Evolutionary conservation across 2,888 invertebrate species (phyloP), one percentile per base, ranked within the genome.

Genomic region (Eucriotettix oculatus): DNA sequence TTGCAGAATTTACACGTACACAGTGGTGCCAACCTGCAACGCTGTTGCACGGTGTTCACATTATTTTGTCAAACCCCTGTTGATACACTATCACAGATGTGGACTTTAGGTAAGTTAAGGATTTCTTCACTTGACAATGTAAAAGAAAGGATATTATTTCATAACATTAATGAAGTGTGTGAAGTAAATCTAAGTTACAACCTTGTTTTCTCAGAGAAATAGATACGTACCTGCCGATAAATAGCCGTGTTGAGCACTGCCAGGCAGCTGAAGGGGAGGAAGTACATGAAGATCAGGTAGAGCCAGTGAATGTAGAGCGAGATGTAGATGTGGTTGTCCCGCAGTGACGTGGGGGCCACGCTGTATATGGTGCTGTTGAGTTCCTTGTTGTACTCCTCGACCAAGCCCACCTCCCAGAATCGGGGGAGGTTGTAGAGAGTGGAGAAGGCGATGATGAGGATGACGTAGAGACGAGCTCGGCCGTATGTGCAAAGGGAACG

Each of bases 291-390:
- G 64, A 96, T 80, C 68, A 97, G 82, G 75, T 97, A 96, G 76
- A 94, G 80, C 89, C 95, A 95, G 71, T 93, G 87, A 64, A 94
- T 90, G 76, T 97, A 98, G 53, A 95, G 80, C 52, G 84, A 82
- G 62, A 88, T 84, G 76, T 95, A 96, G 1, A 81, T 74, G 40
- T 78, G 76, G 71, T 90, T 83, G 63, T 79, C 79, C 64, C 92
- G 81, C 65, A 89, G 72, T 16, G 76, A 73, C 59, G 90, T 83
- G 11, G 87, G 83, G 14, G 76, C 75, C 58, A 87, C 81, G 72
- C 87, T 87, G 73, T 86, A 88, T 56, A 89, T 76, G 14, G 77
- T 78, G 61, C 81, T 77, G 66, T 80, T 82, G 67, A 75, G 75
- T 58, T 77, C 76, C 17, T 70, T 68, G 60, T 70, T 70, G 66